A percentile compares a stretch with the other conserved stretches of the same genome.
phyloP scores from a whole-genome alignment of 2,888 invertebrate species.

The Eulithis testata region DNA sequence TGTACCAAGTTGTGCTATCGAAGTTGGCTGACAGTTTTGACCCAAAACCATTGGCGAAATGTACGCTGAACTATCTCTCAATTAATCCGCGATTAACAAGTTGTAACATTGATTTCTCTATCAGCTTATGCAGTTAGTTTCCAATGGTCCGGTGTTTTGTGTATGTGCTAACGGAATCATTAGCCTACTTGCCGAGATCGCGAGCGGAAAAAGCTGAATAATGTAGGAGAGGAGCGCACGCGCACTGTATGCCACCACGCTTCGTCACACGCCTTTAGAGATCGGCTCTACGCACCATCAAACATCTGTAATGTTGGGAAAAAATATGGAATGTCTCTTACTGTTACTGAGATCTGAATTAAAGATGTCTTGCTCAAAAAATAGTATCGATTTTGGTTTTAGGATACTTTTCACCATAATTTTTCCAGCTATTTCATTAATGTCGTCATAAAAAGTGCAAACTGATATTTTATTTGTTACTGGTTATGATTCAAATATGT shows the following conservation, averaged over 20 bases:
- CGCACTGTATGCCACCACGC: conserved; percentile 47
- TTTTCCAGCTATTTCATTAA: too few relatives aligned
- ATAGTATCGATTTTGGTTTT: background rate
- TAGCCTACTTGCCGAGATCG: conserved; percentile 75
- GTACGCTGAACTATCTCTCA: background rate
- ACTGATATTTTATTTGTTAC: too few relatives aligned
- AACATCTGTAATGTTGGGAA: conserved; percentile 47
- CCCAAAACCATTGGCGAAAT: background rate
- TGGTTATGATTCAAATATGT: too few relatives aligned
- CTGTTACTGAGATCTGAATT: conserved; percentile 18
- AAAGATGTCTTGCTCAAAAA: background rate
- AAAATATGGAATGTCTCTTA: conserved; percentile 27
- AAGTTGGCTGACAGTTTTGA: background rate
- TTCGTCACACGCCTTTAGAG: conserved; percentile 39
- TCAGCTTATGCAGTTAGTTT: conserved; percentile 68
- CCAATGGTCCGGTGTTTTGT: conserved; percentile 75
- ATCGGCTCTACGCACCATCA: conserved; percentile 48
- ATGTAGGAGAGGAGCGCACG: conserved; percentile 58
- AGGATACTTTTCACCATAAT: too few relatives aligned
- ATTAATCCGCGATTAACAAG: conserved; percentile 35
- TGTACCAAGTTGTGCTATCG: too few relatives aligned
- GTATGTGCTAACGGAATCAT: conserved; percentile 81
- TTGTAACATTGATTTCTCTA: conserved; percentile 52
- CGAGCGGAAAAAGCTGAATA: conserved; percentile 78
- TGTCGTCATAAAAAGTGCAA: too few relatives aligned